Evolutionary conservation across 2,888 invertebrate species (phyloP).

Genomic region (Epistrophe eligans): DNA sequence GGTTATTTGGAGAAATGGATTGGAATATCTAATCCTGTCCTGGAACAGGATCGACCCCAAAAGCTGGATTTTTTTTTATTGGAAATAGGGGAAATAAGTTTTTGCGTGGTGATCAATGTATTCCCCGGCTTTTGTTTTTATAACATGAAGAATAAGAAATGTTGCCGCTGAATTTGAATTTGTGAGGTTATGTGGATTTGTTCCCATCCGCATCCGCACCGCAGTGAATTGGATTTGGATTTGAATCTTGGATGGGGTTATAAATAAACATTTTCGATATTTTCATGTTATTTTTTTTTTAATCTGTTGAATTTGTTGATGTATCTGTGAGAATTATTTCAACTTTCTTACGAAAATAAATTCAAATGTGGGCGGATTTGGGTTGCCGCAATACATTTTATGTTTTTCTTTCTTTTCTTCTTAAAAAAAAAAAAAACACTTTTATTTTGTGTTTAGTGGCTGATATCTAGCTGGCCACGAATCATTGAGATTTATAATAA

Average conservation of each 20-base stretch:
- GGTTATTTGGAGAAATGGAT: conserved; percentile 54
- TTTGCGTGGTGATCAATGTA: conserved; percentile 50
- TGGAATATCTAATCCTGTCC: conserved; percentile 50
- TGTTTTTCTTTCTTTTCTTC: conserved; percentile 20
- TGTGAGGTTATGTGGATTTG: conserved; percentile 65
- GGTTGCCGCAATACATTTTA: conserved; percentile 55
- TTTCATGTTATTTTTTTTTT: conserved; percentile 29
- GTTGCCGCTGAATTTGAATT: conserved; percentile 68
- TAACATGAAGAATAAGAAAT: background rate
- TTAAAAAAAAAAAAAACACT: background rate
- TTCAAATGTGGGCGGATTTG: conserved; percentile 71
- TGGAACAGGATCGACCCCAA: conserved; percentile 49
- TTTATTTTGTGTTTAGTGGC: background rate
- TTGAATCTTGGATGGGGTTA: conserved; percentile 42
- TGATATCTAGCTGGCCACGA: background rate
- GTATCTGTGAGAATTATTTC: conserved; percentile 56
- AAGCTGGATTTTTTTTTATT: conserved; percentile 17
- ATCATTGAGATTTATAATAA: conserved; percentile 23
- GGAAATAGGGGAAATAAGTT: conserved; percentile 21
- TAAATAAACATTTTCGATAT: conserved; percentile 71
- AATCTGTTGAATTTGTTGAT: conserved; percentile 30
- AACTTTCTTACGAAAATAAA: conserved; percentile 72
- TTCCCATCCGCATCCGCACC: conserved; percentile 47
- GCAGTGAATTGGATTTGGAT: conserved; percentile 38
- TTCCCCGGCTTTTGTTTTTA: conserved; percentile 46